Evolutionary conservation across 2,888 invertebrate species (phyloP), one percentile per base, ranked within the genome.

Genomic region (Drosophila anomelani): DNA sequence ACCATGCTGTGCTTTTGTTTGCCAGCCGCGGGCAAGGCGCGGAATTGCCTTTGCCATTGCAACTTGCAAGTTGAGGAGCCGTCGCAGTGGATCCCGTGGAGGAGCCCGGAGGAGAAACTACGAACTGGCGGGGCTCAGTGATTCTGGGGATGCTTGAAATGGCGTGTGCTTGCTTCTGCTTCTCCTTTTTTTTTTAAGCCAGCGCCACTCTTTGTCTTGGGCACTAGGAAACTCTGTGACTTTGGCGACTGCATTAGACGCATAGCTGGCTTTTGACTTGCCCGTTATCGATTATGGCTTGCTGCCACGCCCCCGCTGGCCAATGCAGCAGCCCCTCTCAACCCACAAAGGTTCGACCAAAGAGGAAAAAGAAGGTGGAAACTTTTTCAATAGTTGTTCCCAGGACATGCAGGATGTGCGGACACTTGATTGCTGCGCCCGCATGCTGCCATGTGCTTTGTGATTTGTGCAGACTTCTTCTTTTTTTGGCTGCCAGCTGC

Each of bases 1-100:
- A 53, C 64, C 85, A 76, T 57, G 85, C 79, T 87, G 88, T 78
- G 85, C 88, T 89, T 87, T 89, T 89, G 85, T 85, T 89, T 89
- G 82, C 74, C 76, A 63, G 82, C 89, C 77, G 57, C 75, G 51
- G 74, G 82, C 82, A 49, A 60, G 73, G 79, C 73, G 75, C 66
- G 77, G 67, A 68, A 76, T 68, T 78, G 75, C 68, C 75, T 73
- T 68, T 38, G 47, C 67, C 55, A 41, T 13, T 43, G 55, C 46
- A 23, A 23, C 41, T 47, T 17, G 51, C 44, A 63, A 63, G 77
- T 49, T 20, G 38, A 57, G 62, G 47, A 23, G 43, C 34, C n/a
- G 32, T 47, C 63, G 64, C 17, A 64, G 47, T 39, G 47, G 64
- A n/a, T 64, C 49, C 66, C 39, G 47, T 49, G 64, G 64, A 34